A percentile compares a stretch with the other conserved stretches of the same genome.
These are phyloP conservation scores for Alosa sapidissima DNA, from an alignment of 2,797 vertebrate species.

Conservation along the genomic window DNA sequence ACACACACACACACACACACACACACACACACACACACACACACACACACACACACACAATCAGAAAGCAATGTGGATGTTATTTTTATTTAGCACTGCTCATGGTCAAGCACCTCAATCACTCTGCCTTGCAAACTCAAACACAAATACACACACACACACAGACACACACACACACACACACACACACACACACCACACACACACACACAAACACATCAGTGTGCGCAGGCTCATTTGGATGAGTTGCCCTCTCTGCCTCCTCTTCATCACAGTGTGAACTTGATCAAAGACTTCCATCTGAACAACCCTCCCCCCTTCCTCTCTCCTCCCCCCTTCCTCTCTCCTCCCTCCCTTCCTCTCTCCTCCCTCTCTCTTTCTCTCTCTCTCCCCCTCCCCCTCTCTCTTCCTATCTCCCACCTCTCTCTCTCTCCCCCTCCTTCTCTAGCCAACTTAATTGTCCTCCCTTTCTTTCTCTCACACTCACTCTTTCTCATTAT, in stretches of 20 bases:
- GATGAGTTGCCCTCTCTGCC: not conserved
- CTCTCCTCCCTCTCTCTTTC: no score
- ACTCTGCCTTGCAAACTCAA: not conserved
- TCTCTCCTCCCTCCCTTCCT: not conserved
- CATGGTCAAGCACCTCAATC: not conserved
- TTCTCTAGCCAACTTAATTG: no score
- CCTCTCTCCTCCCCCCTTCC: not conserved
- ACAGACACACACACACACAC: not conserved
- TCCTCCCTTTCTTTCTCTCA: no score
- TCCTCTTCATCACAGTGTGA: constrained; percentile 2
- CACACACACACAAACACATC: not conserved
- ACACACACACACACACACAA: not conserved
- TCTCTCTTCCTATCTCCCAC: not conserved
- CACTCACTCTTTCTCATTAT: no score
- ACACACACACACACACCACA: not conserved
- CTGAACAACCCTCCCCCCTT: not conserved
- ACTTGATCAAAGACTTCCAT: not conserved
- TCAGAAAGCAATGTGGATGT: not conserved
- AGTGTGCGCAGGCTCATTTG: not conserved
- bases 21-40: constrained; percentile 11
- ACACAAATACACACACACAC: constrained; percentile 11
- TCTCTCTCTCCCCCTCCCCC: not conserved
- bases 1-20: not conserved
- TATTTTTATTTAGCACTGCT: not conserved
- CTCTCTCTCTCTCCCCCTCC: no score